Base-by-base conservation (phyloP, 2,888 invertebrate species). In the Saturnia japonica region DNA sequence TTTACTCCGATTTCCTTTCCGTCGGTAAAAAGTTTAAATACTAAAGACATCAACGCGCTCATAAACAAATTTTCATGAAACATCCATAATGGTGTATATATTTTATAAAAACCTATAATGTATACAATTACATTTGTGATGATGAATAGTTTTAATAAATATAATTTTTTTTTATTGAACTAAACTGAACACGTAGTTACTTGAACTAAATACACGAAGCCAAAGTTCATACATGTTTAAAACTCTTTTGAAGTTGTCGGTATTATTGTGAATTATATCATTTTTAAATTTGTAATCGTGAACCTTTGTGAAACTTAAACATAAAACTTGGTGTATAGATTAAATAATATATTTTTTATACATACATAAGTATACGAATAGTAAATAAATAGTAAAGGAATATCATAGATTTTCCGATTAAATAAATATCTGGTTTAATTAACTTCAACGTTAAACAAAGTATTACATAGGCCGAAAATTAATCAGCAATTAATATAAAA, bases 11-110 rank as follows among this genome's bases (percentile, higher is more conserved):
- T 7, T n/a, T 16, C 7, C n/a, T 40, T 64, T 19, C 74, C 75
- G 76, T 70, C 76, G 76, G 75, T 68, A 72, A 68, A 43, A 0
- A 40, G 16, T 40, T 8, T 40, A 8, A 72, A 12, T 83, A 83
- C 78, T 82, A 85, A 88, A 87, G 89, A 91, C 86, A 83, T 90
- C 89, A 88, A 91, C 90, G 89, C 82, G 81, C 75, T 25, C 28
- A 2, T 60, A 60, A 60, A 22, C 51, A 51, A 51, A 16, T 7
- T 7, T 51, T 51, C 54, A 1, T 47, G 1, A 19, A 54, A 0
- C 0, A 22, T 6, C 7, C 9, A 11, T 22, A n/a, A 54, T 22
- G n/a, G n/a, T 43, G 9, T 14, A 54, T 11, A 22, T 11, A 8
- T 11, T 54, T 22, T 22, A 9, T 54, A 22, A 22, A 54, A 8